These are phyloP conservation scores for Podarcis muralis DNA, from an alignment of 2,113 vertebrate species.

Conservation along the genomic window DNA sequence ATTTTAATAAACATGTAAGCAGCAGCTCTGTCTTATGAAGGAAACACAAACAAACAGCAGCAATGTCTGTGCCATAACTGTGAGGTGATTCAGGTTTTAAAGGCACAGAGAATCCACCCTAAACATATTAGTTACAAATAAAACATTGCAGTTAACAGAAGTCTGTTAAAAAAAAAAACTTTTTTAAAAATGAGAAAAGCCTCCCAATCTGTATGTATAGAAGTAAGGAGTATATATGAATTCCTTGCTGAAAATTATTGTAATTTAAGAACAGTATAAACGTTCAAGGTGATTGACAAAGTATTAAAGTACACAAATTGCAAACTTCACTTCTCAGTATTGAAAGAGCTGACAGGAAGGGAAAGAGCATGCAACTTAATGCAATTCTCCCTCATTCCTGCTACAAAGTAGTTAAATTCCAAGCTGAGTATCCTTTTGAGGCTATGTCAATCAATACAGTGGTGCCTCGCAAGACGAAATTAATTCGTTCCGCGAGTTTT, in stretches of 20 bases:
- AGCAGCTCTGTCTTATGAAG: neutral
- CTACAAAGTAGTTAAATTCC: constrained; percentile 26
- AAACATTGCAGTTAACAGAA: neutral
- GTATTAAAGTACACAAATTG: neutral
- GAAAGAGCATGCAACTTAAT: neutral
- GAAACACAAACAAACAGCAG: neutral
- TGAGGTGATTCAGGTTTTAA: accelerated
- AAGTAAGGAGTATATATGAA: neutral
- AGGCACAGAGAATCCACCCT: neutral
- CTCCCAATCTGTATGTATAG: constrained; percentile 10
- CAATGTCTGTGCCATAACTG: constrained; percentile 40
- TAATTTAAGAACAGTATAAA: constrained; percentile 41
- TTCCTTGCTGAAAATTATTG: constrained; percentile 33
- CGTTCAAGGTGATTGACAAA: constrained; percentile 17
- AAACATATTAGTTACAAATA: neutral
- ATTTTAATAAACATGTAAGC: constrained; percentile 3
- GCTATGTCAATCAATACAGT: neutral
- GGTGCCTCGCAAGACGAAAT: too few relatives aligned
- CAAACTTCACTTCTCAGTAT: neutral
- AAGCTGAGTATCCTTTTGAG: accelerated
- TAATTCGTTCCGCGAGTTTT: too few relatives aligned
- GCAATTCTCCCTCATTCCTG: constrained; percentile 13
- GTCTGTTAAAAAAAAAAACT: neutral
- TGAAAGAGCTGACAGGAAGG: neutral
- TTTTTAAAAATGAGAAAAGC: constrained; percentile 10